phyloP scores from a whole-genome alignment of 2,888 invertebrate species.

The Drosophila mercatorum region DNA sequence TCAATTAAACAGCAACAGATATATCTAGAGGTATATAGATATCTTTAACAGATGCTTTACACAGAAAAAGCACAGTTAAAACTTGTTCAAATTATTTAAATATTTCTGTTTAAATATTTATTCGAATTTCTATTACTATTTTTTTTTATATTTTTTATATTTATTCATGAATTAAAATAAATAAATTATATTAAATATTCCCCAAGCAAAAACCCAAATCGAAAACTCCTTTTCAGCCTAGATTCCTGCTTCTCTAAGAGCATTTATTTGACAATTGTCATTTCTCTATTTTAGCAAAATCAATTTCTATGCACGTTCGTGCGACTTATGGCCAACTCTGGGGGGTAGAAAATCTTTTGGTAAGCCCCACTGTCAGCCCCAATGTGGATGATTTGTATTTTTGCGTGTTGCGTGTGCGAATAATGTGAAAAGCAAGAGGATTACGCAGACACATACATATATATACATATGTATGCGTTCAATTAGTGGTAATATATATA shows the following conservation, averaged over 20 bases:
- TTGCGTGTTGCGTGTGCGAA: constrained; percentile 34
- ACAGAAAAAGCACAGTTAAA: no score
- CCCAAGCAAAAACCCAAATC: not conserved
- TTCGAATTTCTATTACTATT: no score
- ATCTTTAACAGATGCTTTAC: no score
- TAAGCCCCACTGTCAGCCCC: constrained; percentile 50
- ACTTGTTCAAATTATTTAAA: no score
- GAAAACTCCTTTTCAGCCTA: not conserved
- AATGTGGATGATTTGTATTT: constrained; percentile 44
- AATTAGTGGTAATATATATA: constrained; percentile 53
- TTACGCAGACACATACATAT: constrained; percentile 17
- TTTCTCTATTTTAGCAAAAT: not conserved
- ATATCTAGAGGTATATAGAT: no score
- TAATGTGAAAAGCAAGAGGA: constrained; percentile 29
- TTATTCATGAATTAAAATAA: not conserved
- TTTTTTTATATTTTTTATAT: not conserved
- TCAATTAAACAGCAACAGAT: no score
- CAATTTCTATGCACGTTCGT: constrained; percentile 4
- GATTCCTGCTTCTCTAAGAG: not conserved
- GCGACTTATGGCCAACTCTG: constrained; percentile 10
- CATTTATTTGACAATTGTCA: not conserved
- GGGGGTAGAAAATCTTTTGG: constrained; percentile 34
- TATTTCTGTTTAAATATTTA: no score
- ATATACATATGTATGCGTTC: constrained; percentile 35
- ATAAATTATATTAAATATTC: not conserved